Base-by-base conservation (phyloP, 2,797 vertebrate genomes). In the Agapornis canus region DNA sequence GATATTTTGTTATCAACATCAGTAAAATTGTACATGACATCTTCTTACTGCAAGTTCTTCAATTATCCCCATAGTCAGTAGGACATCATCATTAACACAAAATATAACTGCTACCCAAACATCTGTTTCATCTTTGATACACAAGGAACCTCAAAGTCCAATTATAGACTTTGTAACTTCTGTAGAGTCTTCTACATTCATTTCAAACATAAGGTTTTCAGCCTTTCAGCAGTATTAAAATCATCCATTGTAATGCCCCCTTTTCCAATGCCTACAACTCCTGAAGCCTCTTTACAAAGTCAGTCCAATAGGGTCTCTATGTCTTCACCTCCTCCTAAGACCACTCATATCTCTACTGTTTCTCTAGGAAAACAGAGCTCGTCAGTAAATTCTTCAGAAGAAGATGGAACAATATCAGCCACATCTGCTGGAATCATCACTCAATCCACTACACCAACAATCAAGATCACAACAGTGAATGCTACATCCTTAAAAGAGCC, bases 351-450 rank as follows among this genome's bases (percentile, higher is more conserved):
- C 54, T 89, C 84, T 90, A 59, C 86, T 71, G 18, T 97, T 63
- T 96, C 90, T 91, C 76, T 81, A 96, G 95, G 94, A 94, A 88
- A 86, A 59, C 82, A 84, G 79, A 96, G 82, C 73, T 92, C 96
- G 85, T 82, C 72, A 0, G 17, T 88, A 61, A 94, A 76, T 77
- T 64, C 95, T 77, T 87, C 94, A 83, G 79, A 57, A 80, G 92
- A 96, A 84, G 79, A 72, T 42, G 96, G 89, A 95, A 56, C 59
- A 47, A 1, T 79, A 72, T 82, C 94, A 70, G 65, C 84, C 71
- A 9, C 64, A 59, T 47, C 91, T 84, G 13, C 64, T 86, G 85
- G 77, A 79, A 45, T 56, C 71, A 32, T 81, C 51, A 81, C 42
- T 61, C 90, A 75, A 16, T 89, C 89, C 81, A 84, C 48, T 81